Evolutionary conservation across 2,888 invertebrate genomes (phyloP).

Genomic region (Diaprepes abbreviatus): DNA sequence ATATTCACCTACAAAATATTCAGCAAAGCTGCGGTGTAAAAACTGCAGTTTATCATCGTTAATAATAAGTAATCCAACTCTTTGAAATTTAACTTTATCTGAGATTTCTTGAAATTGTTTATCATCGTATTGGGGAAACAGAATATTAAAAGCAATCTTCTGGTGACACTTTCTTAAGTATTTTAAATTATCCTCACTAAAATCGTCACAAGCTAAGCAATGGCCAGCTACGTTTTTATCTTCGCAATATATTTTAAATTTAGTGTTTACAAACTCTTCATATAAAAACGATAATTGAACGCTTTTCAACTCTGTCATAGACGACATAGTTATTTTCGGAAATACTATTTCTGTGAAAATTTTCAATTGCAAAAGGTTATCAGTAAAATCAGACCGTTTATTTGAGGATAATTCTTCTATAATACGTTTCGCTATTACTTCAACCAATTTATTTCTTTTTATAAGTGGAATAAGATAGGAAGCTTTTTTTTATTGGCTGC

Average conservation of each 20-base stretch:
- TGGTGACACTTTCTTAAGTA: not conserved
- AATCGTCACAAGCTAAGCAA: not conserved
- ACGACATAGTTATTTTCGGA: not conserved
- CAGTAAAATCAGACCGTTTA: constrained; percentile 7
- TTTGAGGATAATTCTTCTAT: not conserved
- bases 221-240: not conserved
- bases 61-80: too few relatives aligned
- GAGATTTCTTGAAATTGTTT: too few relatives aligned
- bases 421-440: not conserved
- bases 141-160: not conserved
- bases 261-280: not conserved
- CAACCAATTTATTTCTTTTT: not conserved
- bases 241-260: not conserved
- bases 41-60: too few relatives aligned
- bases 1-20: too few relatives aligned
- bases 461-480: too few relatives aligned
- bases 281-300: not conserved
- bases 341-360: constrained; percentile 34
- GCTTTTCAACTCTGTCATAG: not conserved
- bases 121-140: too few relatives aligned
- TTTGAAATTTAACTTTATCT: too few relatives aligned
- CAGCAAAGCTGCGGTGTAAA: too few relatives aligned
- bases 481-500: too few relatives aligned
- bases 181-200: not conserved
- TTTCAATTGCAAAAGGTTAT: constrained; percentile 30